These are phyloP conservation scores for Chloropsis cyanopogon DNA, from an alignment of 2,113 vertebrate genomes.

Conservation along the genomic window DNA sequence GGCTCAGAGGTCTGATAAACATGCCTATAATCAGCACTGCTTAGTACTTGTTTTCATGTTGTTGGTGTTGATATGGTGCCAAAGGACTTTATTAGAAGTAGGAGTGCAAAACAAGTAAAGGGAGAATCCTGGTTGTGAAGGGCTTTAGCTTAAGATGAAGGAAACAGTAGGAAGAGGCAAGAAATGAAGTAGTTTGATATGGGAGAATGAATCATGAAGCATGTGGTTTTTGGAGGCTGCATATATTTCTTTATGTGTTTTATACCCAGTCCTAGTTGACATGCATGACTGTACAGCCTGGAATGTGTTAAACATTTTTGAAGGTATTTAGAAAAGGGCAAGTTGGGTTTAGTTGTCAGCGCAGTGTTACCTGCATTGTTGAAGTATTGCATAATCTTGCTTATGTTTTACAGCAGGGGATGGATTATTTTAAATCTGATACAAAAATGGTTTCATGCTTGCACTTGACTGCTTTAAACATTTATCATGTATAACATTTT, in stretches of 20 bases:
- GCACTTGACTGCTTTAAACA: neutral
- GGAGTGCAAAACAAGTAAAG: neutral
- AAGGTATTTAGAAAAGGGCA: neutral
- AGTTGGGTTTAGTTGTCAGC: neutral
- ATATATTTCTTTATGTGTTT: neutral
- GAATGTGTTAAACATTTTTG: conserved; percentile 4
- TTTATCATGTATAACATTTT: neutral
- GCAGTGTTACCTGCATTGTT: neutral
- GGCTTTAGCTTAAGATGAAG: neutral
- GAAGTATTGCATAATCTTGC: neutral
- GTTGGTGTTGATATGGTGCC: neutral
- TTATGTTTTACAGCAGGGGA: neutral
- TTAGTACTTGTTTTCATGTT: neutral
- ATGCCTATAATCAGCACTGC: neutral
- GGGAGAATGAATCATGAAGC: neutral
- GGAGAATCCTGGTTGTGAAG: neutral
- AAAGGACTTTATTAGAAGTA: neutral
- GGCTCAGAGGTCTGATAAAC: neutral
- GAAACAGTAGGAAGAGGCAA: neutral
- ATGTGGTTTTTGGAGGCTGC: conserved; percentile 23
- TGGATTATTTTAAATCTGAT: neutral
- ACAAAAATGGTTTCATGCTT: neutral
- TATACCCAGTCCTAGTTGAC: neutral
- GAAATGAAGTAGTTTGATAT: neutral
- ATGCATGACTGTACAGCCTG: neutral